Evolutionary conservation across 1,140 invertebrate species (phyloP).

Genomic region (Chymomyza costata): DNA sequence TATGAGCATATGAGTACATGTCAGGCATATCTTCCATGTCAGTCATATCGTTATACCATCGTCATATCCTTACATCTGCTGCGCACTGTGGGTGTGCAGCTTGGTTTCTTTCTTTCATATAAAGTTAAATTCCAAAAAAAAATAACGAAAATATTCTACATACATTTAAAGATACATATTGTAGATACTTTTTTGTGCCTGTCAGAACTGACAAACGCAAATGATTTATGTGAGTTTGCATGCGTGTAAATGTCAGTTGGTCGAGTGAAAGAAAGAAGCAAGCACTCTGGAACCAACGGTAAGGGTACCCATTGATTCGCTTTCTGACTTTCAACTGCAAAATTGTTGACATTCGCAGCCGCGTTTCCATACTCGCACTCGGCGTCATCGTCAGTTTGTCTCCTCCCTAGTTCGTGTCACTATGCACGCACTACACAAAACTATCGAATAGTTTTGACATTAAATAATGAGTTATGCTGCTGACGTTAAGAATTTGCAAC

Average conservation of each 20-base stretch:
- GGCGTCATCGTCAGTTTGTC: slow-evolving; percentile 15
- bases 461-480: slow-evolving; percentile 70
- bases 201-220: slow-evolving; percentile 72
- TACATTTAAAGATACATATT: no score
- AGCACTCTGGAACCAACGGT: slow-evolving; percentile 1
- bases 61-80: slow-evolving; percentile 19
- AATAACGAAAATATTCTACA: slow-evolving; percentile 24
- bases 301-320: slow-evolving; percentile 61
- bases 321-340: slow-evolving; percentile 59
- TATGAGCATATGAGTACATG: no score
- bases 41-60: no score
- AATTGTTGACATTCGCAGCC: slow-evolving; percentile 62
- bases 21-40: no score
- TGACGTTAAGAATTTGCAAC: slow-evolving; percentile 68
- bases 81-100: neutral
- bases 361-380: neutral
- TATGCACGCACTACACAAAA: slow-evolving; percentile 25
- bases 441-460: slow-evolving; percentile 64
- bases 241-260: slow-evolving; percentile 72
- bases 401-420: slow-evolving; percentile 13
- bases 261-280: neutral
- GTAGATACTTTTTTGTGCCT: slow-evolving; percentile 54
- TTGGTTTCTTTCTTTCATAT: slow-evolving; percentile 16
- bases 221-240: slow-evolving; percentile 73
- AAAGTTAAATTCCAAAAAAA: slow-evolving; percentile 38